Evolutionary conservation across 2,888 invertebrate species (phyloP).

Genomic region (Nyleta sp.): DNA sequence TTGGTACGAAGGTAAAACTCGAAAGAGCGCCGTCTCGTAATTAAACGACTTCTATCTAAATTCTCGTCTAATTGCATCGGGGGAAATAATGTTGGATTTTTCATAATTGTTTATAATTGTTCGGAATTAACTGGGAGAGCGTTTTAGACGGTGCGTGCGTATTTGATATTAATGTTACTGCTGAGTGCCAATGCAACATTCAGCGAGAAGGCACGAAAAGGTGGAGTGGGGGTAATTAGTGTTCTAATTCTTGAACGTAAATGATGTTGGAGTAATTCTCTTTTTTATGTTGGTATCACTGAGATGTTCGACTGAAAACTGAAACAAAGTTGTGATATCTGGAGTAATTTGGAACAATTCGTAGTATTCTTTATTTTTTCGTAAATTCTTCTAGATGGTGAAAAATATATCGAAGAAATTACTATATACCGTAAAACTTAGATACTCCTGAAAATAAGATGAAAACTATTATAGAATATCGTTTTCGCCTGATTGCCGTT

Average conservation of each 20-base stretch:
- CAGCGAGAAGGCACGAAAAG: too few species aligned
- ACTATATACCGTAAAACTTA: too few species aligned
- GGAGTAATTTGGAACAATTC: too few species aligned
- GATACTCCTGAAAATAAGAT: neutral
- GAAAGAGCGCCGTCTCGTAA: conserved; percentile 45
- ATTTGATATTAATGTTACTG: conserved; percentile 14
- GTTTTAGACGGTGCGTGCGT: conserved; percentile 7
- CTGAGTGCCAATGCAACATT: conserved; percentile 10
- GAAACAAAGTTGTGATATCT: too few species aligned
- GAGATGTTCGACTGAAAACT: too few species aligned
- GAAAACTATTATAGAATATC: neutral
- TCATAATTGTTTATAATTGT: conserved; percentile 39
- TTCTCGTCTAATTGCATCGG: conserved; percentile 48
- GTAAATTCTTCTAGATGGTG: too few species aligned
- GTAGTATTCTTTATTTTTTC: too few species aligned
- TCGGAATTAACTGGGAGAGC: neutral
- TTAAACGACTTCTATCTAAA: conserved; percentile 46
- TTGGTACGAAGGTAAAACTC: conserved; percentile 35
- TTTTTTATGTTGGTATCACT: too few species aligned
- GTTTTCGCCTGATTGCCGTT: conserved; percentile 5
- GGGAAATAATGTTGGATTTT: conserved; percentile 24
- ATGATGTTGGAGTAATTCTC: too few species aligned
- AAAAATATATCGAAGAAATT: too few species aligned
- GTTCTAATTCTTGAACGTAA: too few species aligned
- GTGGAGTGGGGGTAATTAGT: too few species aligned